Percentiles rank a stretch among this genome's conserved stretches.
Conservation (phyloP, 2,888 invertebrate species). For the Leptopterna dolabrata region DNA sequence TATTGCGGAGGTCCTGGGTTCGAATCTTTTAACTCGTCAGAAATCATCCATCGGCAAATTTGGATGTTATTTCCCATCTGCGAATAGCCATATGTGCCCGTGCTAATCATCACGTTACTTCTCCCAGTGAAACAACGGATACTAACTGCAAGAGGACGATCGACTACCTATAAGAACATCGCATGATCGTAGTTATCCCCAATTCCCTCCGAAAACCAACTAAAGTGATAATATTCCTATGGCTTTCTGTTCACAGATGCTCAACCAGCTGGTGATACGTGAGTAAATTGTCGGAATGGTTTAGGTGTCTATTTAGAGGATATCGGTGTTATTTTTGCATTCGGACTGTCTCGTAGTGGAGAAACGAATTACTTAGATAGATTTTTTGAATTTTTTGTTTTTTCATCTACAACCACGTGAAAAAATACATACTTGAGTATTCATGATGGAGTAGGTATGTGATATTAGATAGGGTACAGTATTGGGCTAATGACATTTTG, state of each 20-base stretch:
- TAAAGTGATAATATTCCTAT: slow-evolving; percentile 3
- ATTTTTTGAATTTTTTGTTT: background rate
- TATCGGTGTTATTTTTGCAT: slow-evolving; percentile 41
- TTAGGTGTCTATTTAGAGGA: slow-evolving; percentile 38
- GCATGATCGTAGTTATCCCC: background rate
- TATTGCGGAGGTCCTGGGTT: no score
- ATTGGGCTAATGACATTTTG: no score
- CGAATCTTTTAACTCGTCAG: no score
- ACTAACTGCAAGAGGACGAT: background rate
- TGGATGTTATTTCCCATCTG: no score
- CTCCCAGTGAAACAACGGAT: no score
- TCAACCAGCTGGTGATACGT: slow-evolving; percentile 54
- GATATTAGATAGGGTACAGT: no score
- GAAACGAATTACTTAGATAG: background rate
- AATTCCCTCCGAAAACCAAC: background rate
- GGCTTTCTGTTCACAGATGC: slow-evolving; percentile 51
- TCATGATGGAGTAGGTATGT: background rate
- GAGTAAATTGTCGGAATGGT: slow-evolving; percentile 49
- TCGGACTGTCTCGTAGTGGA: slow-evolving; percentile 26
- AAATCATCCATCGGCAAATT: no score
- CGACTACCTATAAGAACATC: background rate
- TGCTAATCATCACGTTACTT: no score
- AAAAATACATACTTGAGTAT: background rate
- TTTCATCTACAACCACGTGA: background rate
- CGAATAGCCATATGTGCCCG: no score